Base-by-base conservation (phyloP, 2,797 vertebrate species). In the Micromesistius poutassou region DNA sequence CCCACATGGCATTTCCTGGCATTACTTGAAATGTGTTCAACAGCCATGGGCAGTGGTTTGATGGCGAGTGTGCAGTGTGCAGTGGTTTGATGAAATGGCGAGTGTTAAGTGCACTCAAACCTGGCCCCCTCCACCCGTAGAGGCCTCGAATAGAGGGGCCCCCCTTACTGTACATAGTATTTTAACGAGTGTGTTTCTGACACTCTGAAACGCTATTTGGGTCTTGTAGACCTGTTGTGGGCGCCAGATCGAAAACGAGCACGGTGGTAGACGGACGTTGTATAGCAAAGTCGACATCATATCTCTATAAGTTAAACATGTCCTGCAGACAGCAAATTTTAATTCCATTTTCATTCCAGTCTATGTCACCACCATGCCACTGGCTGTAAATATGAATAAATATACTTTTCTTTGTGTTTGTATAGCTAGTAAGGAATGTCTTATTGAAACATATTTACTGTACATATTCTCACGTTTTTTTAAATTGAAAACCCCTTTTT, bases 11-110 rank as follows among this genome's bases (percentile, higher is more conserved):
- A 38, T 95, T 94, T 97, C 96, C 97, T 98, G 97, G 95, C 94
- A 93, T 96, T 96, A 97, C 96, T 98, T 97, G 96, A 97, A 38
- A 97, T 83, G 77, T 86, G 89, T 82, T 81, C 83, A 68, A 90
- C 81, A 28, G 88, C 88, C 88, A 91, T 91, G 81, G 85, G 80
- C 82, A 82, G 86, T 85, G 79, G 85, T 85, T 90, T 78, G 84
- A 82, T 78, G 82, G 80, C n/a, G n/a, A 13, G 62, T 28, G 62
- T 28, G n/a, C n/a, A n/a, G n/a, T n/a, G n/a, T n/a, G n/a, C n/a
- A n/a, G n/a, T n/a, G n/a, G n/a, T n/a, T n/a, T n/a, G n/a, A n/a
- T n/a, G n/a, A n/a, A n/a, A n/a, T n/a, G n/a, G n/a, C n/a, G n/a
- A n/a, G n/a, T n/a, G n/a, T n/a, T n/a, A n/a, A 90, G 85, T 28